Conservation (phyloP, 2,888 invertebrate genomes). For the Epinotia demarniana region DNA sequence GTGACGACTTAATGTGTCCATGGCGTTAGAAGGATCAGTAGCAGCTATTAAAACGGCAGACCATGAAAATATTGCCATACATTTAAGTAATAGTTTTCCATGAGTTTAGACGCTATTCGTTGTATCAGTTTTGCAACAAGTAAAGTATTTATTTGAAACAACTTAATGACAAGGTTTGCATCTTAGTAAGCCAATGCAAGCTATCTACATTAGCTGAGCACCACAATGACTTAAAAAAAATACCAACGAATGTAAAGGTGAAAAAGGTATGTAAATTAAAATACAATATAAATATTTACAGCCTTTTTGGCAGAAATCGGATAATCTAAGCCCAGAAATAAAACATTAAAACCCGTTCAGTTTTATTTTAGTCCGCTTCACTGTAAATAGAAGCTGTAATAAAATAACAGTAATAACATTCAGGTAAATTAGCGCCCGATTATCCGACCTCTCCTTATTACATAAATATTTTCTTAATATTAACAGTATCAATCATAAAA, state of each 20-base stretch:
- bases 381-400: not conserved
- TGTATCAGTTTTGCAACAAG: no score
- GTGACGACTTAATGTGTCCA: not conserved
- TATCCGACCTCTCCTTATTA: not conserved
- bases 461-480: not conserved
- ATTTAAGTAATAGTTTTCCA: no score
- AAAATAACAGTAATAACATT: not conserved
- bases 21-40: not conserved
- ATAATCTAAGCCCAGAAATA: not conserved
- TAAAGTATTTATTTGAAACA: not conserved
- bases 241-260: constrained; percentile 1
- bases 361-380: not conserved
- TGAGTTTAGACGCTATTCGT: no score
- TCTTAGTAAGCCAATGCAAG: not conserved
- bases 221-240: not conserved
- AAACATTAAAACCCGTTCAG: not conserved
- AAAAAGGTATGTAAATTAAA: constrained; percentile 28
- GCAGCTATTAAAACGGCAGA: not conserved
- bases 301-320: constrained; percentile 7
- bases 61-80: not conserved
- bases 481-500: not conserved
- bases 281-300: constrained; percentile 16
- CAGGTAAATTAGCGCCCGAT: not conserved
- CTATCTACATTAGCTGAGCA: not conserved
- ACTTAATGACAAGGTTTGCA: not conserved